Conservation (phyloP, 2,888 invertebrate species). For the Laspeyria flexula region DNA sequence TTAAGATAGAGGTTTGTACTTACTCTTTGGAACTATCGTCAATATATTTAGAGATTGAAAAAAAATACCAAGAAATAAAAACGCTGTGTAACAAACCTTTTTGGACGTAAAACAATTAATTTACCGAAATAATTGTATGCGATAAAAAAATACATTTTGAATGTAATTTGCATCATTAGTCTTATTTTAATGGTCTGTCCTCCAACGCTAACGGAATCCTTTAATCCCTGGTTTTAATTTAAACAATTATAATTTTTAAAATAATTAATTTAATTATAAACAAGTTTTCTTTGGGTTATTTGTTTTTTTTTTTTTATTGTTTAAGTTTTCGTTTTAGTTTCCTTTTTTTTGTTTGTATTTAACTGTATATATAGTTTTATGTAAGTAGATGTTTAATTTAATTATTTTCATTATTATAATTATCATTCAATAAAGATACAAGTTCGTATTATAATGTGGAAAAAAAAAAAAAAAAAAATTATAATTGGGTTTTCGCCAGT, state of each 20-base stretch:
- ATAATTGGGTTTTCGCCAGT: slow-evolving; percentile 13
- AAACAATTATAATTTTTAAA: too few relatives aligned
- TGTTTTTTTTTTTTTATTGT: too few relatives aligned
- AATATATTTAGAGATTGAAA: slow-evolving; percentile 5
- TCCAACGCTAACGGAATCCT: slow-evolving; percentile 4
- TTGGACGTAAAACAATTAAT: slow-evolving; percentile 6
- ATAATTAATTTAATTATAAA: too few relatives aligned
- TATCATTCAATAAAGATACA: too few relatives aligned
- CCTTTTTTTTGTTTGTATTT: too few relatives aligned
- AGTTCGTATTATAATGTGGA: too few relatives aligned
- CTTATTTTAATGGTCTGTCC: slow-evolving; percentile 15
- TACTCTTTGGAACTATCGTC: background rate
- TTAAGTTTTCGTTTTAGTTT: too few relatives aligned
- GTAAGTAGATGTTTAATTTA: too few relatives aligned
- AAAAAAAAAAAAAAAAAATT: too few relatives aligned
- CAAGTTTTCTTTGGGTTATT: too few relatives aligned
- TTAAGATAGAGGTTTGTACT: slow-evolving; percentile 12
- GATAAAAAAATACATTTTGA: slow-evolving; percentile 7
- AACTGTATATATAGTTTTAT: too few relatives aligned
- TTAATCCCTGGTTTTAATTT: slow-evolving; percentile 18
- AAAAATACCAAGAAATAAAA: background rate
- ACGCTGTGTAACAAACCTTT: background rate
- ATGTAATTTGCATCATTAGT: slow-evolving; percentile 14
- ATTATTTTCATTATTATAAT: too few relatives aligned
- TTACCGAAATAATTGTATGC: slow-evolving; percentile 5